phyloP scores from a whole-genome alignment of 2,888 invertebrate genomes.

The Lumbricus terrestris region DNA sequence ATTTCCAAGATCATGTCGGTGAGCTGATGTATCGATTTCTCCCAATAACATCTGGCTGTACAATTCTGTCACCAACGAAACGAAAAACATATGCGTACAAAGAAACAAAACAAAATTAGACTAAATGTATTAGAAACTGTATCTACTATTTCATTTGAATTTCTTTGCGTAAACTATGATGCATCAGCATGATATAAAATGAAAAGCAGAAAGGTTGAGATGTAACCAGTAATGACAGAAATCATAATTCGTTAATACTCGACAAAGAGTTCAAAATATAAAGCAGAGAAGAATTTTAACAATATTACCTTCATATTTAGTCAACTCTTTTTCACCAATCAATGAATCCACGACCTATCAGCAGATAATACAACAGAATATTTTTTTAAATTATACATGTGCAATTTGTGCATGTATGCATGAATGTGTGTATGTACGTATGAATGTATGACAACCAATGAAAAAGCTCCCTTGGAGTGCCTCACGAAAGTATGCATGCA shows the following conservation, averaged over 20 bases:
- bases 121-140: not conserved
- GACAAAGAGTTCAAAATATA: not conserved
- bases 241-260: not conserved
- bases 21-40: conserved; percentile 36
- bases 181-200: not conserved
- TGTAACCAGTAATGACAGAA: not conserved
- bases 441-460: too few relatives aligned
- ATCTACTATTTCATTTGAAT: not conserved
- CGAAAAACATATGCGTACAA: not conserved
- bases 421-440: too few relatives aligned
- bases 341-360: not conserved
- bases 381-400: too few relatives aligned
- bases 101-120: not conserved
- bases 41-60: conserved; percentile 37
- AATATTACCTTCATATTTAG: not conserved
- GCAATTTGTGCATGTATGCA: too few relatives aligned
- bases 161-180: not conserved
- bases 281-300: not conserved
- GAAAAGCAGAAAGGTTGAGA: not conserved
- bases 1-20: conserved; percentile 39
- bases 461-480: too few relatives aligned
- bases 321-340: not conserved
- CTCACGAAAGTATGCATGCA: too few relatives aligned
- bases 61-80: conserved; percentile 23
- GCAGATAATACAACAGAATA: not conserved